Percentiles rank a stretch among this genome's conserved stretches.
Evolutionary conservation across 2,113 vertebrate species (phyloP).

Genomic region (Melanerpes formicivorus): DNA sequence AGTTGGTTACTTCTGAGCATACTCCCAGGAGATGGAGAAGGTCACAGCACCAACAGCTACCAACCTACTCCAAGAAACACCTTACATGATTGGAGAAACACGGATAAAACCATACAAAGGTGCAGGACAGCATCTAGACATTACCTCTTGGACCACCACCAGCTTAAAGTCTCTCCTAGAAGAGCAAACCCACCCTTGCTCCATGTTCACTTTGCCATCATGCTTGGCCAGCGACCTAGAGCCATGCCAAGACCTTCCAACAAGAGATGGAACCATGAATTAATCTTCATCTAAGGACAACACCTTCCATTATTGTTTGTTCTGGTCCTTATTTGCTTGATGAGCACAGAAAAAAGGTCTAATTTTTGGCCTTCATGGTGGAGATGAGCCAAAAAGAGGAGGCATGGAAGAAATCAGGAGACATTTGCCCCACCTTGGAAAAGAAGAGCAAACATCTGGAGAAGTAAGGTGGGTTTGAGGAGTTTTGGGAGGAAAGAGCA

Average conservation of each 20-base stretch:
- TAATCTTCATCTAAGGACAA: background rate
- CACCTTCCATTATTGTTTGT: background rate
- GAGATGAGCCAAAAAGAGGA: no score
- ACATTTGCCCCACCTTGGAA: no score
- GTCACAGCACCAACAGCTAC: background rate
- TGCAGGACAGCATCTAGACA: rapidly evolving
- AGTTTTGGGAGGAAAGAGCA: no score
- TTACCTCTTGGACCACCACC: background rate
- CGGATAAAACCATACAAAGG: rapidly evolving
- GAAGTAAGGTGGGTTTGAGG: no score
- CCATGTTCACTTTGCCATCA: background rate
- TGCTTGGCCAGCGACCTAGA: rapidly evolving
- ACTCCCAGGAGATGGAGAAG: background rate
- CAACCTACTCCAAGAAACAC: background rate
- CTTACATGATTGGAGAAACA: background rate
- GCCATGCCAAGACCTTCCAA: rapidly evolving
- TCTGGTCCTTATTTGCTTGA: no score
- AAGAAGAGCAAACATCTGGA: no score
- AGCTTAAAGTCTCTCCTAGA: background rate
- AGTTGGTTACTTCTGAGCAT: rapidly evolving
- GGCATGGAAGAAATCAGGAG: no score
- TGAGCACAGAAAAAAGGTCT: no score
- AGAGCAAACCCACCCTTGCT: background rate
- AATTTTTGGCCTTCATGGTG: no score
- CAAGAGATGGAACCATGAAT: no score